Conservation (phyloP, 2,797 vertebrate species). For the Mallotus villosus region DNA sequence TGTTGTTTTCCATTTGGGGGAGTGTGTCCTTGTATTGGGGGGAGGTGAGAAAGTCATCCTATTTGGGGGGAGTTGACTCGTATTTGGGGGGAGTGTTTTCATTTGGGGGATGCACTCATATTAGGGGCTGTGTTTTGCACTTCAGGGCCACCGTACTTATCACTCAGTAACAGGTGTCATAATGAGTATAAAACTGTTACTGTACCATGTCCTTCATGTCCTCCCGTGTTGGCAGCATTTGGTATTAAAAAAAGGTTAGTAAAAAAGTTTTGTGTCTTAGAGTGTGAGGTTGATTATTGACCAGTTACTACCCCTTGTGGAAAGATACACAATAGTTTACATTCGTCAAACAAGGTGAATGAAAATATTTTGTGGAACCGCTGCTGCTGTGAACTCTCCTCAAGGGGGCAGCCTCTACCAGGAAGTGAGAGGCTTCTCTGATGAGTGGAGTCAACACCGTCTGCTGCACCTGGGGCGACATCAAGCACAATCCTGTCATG, state of each 20-base stretch:
- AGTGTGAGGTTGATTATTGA: not conserved
- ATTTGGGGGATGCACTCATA: no score
- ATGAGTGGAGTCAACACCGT: not conserved
- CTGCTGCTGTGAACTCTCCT: constrained; percentile 11
- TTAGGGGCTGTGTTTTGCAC: no score
- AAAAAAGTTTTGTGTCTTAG: not conserved
- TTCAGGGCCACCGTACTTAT: no score
- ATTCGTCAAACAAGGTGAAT: not conserved
- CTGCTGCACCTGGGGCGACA: no score
- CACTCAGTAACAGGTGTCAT: not conserved
- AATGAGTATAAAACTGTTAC: no score
- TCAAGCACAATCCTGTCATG: no score
- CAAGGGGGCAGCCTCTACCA: constrained; percentile 49
- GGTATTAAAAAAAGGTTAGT: not conserved
- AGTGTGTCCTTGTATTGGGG: no score
- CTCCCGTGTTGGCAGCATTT: not conserved
- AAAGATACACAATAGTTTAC: constrained; percentile 3
- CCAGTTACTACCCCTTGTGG: constrained; percentile 51
- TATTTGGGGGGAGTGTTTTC: no score
- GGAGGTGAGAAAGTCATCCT: no score
- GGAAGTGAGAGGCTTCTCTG: not conserved
- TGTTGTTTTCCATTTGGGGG: no score
- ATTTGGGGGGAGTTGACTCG: no score
- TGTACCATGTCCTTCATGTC: no score
- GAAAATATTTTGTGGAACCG: not conserved